Evolutionary conservation across 2,888 invertebrate species (phyloP).

Genomic region (Diaprepes abbreviatus): DNA sequence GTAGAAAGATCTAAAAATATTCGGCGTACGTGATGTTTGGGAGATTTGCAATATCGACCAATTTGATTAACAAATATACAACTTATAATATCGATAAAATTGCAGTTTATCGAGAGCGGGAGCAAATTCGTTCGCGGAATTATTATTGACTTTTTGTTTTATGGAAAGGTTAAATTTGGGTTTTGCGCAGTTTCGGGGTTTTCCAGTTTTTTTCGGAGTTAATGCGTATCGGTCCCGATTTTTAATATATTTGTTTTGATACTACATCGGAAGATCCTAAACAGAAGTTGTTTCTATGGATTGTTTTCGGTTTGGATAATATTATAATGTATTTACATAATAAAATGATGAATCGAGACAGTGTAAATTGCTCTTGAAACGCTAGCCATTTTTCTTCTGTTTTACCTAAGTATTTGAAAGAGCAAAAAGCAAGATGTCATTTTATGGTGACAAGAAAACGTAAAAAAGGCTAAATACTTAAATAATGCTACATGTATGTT

Average conservation of each 20-base stretch:
- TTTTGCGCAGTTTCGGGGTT: constrained; percentile 5
- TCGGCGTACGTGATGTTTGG: constrained; percentile 48
- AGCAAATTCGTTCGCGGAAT: constrained; percentile 9
- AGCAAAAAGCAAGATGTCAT: no score
- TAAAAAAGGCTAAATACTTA: no score
- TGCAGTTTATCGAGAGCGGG: constrained; percentile 27
- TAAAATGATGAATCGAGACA: no score
- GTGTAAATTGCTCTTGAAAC: no score
- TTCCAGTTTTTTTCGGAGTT: not conserved
- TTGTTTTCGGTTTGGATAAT: no score
- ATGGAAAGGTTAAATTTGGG: not conserved
- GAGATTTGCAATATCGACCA: constrained; percentile 29
- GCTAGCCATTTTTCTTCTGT: no score
- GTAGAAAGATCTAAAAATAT: constrained; percentile 45
- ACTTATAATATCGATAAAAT: constrained; percentile 36
- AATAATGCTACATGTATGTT: no score
- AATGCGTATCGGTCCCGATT: not conserved
- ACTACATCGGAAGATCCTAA: not conserved
- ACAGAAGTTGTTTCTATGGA: not conserved
- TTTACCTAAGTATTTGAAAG: no score
- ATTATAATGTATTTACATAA: no score
- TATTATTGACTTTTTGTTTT: not conserved
- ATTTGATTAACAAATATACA: constrained; percentile 40
- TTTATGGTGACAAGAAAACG: no score
- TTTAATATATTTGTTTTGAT: constrained; percentile 8